Evolutionary conservation across 2,797 vertebrate species (phyloP).

Genomic region (Adrianichthys oophorus): DNA sequence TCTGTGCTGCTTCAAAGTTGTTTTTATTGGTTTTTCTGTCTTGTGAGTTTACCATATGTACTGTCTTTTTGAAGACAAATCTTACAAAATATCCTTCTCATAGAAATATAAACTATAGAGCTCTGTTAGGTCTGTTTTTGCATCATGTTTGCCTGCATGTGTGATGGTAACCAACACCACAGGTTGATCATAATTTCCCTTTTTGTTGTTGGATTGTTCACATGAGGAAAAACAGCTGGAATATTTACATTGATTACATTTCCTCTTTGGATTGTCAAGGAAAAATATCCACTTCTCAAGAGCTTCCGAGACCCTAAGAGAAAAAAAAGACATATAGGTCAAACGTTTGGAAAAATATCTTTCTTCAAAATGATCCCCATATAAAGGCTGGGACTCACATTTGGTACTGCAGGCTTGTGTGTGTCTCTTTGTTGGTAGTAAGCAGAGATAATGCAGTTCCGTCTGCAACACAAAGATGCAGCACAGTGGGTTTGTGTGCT

Average conservation of each 20-base stretch:
- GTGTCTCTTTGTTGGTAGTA: conserved; percentile 81
- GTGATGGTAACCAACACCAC: conserved; percentile 50
- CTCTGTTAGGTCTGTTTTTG: conserved; percentile 51
- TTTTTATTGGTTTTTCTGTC: conserved; percentile 31
- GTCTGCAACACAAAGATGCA: conserved; percentile 62
- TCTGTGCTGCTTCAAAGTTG: conserved; percentile 49
- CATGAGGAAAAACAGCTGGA: conserved; percentile 40
- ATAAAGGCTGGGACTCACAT: conserved; percentile 52
- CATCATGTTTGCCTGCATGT: conserved; percentile 51
- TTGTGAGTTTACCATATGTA: conserved; percentile 23
- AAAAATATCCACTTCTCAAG: conserved; percentile 41
- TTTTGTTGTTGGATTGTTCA: conserved; percentile 49
- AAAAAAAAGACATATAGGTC: conserved; percentile 20
- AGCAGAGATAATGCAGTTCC: conserved; percentile 83
- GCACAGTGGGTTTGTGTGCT: conserved; percentile 1
- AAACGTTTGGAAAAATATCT: conserved; percentile 13
- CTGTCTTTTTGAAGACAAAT: conserved; percentile 54
- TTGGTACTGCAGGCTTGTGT: conserved; percentile 55
- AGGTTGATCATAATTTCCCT: conserved; percentile 37
- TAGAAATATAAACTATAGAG: conserved; percentile 73
- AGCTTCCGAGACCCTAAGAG: conserved; percentile 53
- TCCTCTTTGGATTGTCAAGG: conserved; percentile 22
- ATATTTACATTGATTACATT: conserved; percentile 50
- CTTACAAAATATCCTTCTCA: conserved; percentile 67
- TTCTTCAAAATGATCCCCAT: neutral